Evolutionary conservation across 2,797 vertebrate genomes (phyloP), one percentile per base, ranked within the genome.

Genomic region (Calcarius lapponicus): DNA sequence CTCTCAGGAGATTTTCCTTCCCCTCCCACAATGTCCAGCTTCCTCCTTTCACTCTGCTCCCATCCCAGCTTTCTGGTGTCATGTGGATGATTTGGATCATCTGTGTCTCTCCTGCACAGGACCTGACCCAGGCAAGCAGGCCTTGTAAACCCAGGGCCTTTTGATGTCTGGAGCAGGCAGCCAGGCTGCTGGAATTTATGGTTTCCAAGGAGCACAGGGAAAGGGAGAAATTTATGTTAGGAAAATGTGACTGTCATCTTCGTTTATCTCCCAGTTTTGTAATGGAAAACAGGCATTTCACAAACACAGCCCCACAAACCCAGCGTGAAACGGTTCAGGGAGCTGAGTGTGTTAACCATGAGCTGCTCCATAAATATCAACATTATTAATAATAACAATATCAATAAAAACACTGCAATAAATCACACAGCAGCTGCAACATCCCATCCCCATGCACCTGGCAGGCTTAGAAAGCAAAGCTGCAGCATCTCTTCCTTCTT

Each of bases 211-310:
- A 93, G 74, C 61, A 51, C 13, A 17, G 82, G 51, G 80, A 89
- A 56, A 88, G 72, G 64, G 42, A 61, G 72, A 67, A 75, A 96
- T 93, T 90, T 74, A 87, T 40, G 69, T 51, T 92, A 70, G 86
- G 97, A 96, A 97, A 95, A 96, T 83, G 86, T 96, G 97, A 97
- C 67, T 86, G 93, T 96, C 97, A 50, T 93, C 91, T 80, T 80
- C 45, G 5, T 78, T 94, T 94, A 82, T 74, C 79, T 95, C 86
- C 84, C 22, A 5, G 58, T 65, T 85, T 54, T 15, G 43, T 96
- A 97, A 97, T 88, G 95, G 97, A 93, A 97, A 97, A 74, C 97
- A 97, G 97, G 96, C 88, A 26, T 56, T 64, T 76, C 65, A 51
- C 76, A 94, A 88, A 91, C 58, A 65, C 69, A 53, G 9, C 84